These are phyloP conservation scores for Archaeoteleia sp. DNA, from an alignment of 2,888 invertebrate genomes.

Conservation along the genomic window DNA sequence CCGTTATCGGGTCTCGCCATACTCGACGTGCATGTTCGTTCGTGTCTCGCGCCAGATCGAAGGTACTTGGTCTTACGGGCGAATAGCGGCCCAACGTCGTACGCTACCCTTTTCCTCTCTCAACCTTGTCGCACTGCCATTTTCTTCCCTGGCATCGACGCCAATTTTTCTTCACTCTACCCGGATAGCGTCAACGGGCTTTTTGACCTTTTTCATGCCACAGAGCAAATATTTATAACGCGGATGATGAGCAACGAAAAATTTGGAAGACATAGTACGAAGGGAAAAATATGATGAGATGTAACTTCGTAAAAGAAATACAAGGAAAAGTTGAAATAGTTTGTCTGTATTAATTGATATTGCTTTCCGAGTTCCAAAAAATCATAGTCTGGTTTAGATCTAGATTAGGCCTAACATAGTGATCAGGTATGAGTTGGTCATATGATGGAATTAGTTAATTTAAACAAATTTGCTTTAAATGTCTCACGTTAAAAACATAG, in stretches of 20 bases:
- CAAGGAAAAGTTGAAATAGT: constrained; percentile 19
- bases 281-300: constrained; percentile 19
- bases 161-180: constrained; percentile 48
- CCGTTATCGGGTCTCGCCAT: constrained; percentile 69
- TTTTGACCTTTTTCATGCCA: constrained; percentile 56
- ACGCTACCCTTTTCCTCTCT: constrained; percentile 24
- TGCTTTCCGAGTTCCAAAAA: no score
- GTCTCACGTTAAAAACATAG: no score
- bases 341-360: no score
- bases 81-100: constrained; percentile 45
- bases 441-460: no score
- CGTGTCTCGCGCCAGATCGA: constrained; percentile 11
- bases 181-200: constrained; percentile 43
- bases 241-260: constrained; percentile 53
- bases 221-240: constrained; percentile 62
- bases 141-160: constrained; percentile 38
- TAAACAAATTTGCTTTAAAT: no score
- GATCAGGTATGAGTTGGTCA: no score
- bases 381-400: no score
- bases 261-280: constrained; percentile 36
- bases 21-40: constrained; percentile 50
- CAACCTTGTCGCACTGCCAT: constrained; percentile 27
- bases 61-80: constrained; percentile 47
- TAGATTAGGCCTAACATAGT: no score
- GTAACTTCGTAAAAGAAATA: no score